Conservation (phyloP, 2,888 invertebrate genomes). For the Hypercompe scribonia region DNA sequence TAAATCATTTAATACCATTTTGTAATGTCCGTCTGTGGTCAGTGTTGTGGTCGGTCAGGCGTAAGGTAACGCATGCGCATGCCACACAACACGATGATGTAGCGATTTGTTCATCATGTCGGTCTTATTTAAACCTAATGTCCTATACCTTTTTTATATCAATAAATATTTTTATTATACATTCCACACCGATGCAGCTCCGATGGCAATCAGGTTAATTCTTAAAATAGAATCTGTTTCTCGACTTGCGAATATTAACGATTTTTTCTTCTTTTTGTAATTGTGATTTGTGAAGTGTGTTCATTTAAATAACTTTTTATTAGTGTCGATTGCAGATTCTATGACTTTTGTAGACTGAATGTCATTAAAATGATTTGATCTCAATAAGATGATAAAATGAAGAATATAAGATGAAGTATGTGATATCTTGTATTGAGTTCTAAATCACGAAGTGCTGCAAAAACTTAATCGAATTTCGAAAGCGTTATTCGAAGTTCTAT, state of each 20-base stretch:
- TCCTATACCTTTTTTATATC: conserved; percentile 68
- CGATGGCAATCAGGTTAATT: conserved; percentile 68
- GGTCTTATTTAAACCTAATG: conserved; percentile 67
- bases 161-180: conserved; percentile 74
- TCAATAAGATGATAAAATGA: conserved; percentile 31
- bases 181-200: conserved; percentile 63
- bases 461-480: conserved; percentile 28
- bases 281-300: conserved; percentile 33
- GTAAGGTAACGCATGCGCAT: conserved; percentile 42
- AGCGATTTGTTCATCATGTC: conserved; percentile 66
- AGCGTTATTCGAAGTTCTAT: conserved; percentile 40
- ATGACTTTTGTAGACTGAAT: conserved; percentile 23
- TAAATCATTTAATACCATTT: conserved; percentile 70
- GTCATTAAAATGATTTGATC: conserved; percentile 33
- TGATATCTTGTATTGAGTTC: conserved; percentile 36
- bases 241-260: conserved; percentile 35
- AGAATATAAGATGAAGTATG: conserved; percentile 37
- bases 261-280: conserved; percentile 25
- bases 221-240: conserved; percentile 49
- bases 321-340: conserved; percentile 35
- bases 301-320: conserved; percentile 47
- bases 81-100: conserved; percentile 74
- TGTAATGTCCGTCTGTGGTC: conserved; percentile 65
- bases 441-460: conserved; percentile 28
- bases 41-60: conserved; percentile 52